A percentile compares a stretch with the other conserved stretches of the same genome.
Conservation (phyloP, 2,797 vertebrate genomes). For the Hylomyscus alleni region DNA sequence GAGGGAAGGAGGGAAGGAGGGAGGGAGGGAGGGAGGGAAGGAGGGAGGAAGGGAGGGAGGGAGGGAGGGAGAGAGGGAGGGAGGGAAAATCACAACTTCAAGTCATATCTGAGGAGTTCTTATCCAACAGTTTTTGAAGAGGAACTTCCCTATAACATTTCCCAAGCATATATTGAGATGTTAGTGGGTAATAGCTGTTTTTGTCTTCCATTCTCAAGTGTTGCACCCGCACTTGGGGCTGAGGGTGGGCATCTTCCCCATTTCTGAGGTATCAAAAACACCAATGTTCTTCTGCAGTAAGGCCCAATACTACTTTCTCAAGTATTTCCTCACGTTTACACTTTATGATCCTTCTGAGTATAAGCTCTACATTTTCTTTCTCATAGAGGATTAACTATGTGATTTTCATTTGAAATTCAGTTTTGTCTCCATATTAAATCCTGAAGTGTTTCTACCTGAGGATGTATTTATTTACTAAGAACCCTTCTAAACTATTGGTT, state of each 20-base stretch:
- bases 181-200: background rate
- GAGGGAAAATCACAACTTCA: too few relatives aligned
- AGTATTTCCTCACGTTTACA: background rate
- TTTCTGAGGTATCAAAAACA: background rate
- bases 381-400: background rate
- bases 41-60: too few relatives aligned
- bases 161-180: background rate
- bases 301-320: background rate
- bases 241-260: background rate
- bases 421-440: slow-evolving; percentile 15
- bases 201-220: background rate
- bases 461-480: background rate
- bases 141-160: background rate
- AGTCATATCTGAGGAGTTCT: slow-evolving; percentile 1
- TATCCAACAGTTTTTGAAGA: slow-evolving; percentile 34
- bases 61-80: too few relatives aligned
- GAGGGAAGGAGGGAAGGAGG: too few relatives aligned
- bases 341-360: background rate
- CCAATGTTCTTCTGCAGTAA: background rate
- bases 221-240: background rate
- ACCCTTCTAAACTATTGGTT: slow-evolving; percentile 13
- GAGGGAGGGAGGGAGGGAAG: too few relatives aligned
- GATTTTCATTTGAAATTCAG: slow-evolving; percentile 5
- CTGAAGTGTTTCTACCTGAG: background rate
- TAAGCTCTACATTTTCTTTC: background rate